Evolutionary conservation across 2,888 invertebrate species (phyloP).

Genomic region (Hydrotaea cyrtoneurina): DNA sequence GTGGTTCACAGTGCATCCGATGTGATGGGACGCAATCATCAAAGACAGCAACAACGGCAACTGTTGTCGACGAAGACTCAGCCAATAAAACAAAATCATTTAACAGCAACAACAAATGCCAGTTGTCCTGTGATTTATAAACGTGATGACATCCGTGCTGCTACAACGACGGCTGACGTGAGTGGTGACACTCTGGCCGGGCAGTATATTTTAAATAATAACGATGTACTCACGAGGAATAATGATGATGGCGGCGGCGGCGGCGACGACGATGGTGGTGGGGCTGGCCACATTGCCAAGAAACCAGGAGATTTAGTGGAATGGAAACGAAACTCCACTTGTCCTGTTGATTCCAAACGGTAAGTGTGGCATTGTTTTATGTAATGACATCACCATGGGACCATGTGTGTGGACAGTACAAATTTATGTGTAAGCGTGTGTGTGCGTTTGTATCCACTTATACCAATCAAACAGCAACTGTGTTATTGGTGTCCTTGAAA

Average conservation of each 20-base stretch:
- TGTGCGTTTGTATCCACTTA: too few species aligned
- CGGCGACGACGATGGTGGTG: neutral
- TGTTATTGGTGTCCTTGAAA: too few species aligned
- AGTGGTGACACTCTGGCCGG: conserved; percentile 1
- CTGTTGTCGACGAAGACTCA: conserved; percentile 36
- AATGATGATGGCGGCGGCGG: neutral
- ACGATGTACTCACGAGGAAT: conserved; percentile 15
- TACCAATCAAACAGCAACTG: too few species aligned
- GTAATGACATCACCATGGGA: neutral
- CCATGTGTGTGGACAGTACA: too few species aligned
- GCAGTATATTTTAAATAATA: conserved; percentile 41
- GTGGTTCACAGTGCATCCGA: conserved; percentile 2
- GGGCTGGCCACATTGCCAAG: neutral
- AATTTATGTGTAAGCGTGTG: too few species aligned
- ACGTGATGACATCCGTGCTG: conserved; percentile 41
- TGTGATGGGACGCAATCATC: conserved; percentile 32
- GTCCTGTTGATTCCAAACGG: neutral
- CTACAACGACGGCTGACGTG: conserved; percentile 29
- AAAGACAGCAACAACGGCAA: conserved; percentile 28
- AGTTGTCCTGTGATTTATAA: conserved; percentile 49
- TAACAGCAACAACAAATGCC: conserved; percentile 34
- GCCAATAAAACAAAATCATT: conserved; percentile 26
- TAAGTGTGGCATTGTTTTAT: neutral
- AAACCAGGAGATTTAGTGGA: conserved; percentile 28
- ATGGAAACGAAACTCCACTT: neutral